Evolutionary conservation across 2,888 invertebrate genomes (phyloP).

Genomic region (Cremastinae sp.): DNA sequence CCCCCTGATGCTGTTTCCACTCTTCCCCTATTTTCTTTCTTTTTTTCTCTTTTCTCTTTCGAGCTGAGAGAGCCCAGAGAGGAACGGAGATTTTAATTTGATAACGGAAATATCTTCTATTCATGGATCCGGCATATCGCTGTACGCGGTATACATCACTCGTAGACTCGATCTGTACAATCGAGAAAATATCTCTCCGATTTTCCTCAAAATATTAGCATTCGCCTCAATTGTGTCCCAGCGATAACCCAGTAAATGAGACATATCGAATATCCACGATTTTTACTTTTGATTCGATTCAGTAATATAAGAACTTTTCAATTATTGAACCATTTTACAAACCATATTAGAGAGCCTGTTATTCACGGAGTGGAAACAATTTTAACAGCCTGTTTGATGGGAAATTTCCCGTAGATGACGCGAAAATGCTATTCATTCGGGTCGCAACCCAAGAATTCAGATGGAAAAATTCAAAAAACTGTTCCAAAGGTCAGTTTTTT

Average conservation of each 20-base stretch:
- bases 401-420: too few species aligned
- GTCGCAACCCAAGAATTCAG: too few species aligned
- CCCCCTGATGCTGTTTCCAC: constrained; percentile 3
- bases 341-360: too few species aligned
- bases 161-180: constrained; percentile 26
- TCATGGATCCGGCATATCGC: constrained; percentile 13
- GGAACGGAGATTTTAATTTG: constrained; percentile 49
- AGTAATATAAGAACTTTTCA: too few species aligned
- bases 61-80: constrained; percentile 8
- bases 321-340: too few species aligned
- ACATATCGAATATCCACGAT: not conserved
- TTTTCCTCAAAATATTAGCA: not conserved
- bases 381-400: too few species aligned
- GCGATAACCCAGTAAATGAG: not conserved
- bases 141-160: not conserved
- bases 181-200: constrained; percentile 26
- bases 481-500: too few species aligned
- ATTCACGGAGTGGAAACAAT: too few species aligned
- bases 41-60: constrained; percentile 4
- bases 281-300: too few species aligned
- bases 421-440: too few species aligned
- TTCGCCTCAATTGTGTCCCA: not conserved
- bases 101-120: constrained; percentile 43
- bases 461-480: too few species aligned
- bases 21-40: not conserved